phyloP scores from a whole-genome alignment of 2,113 vertebrate species.

The Corythoichthys haematopterus region DNA sequence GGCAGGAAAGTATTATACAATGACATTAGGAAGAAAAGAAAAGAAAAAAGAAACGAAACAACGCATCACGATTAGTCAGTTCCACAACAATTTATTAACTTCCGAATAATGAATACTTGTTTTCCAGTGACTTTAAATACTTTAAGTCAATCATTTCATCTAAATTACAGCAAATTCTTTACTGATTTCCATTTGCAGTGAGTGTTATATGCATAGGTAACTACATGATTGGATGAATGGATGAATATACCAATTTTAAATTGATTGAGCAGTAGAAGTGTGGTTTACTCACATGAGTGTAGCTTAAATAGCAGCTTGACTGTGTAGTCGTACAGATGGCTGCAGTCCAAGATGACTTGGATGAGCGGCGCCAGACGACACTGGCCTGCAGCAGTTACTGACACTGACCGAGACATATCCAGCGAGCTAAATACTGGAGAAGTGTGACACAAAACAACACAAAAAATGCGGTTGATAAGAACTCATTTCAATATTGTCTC shows the following conservation, averaged over 20 bases:
- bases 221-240: not conserved
- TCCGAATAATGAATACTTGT: not conserved
- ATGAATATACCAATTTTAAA: not conserved
- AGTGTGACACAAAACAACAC: not conserved
- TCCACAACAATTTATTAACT: too few species aligned
- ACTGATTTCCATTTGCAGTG: not conserved
- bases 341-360: constrained; percentile 93
- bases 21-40: too few species aligned
- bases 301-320: constrained; percentile 98
- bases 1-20: too few species aligned
- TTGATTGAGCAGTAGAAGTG: constrained; percentile 1
- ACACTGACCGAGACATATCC: constrained; percentile 96
- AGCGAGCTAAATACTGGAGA: constrained; percentile 89
- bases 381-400: constrained; percentile 88
- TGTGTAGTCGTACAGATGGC: constrained; percentile 95
- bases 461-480: not conserved
- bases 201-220: not conserved
- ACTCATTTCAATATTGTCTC: not conserved
- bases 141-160: not conserved
- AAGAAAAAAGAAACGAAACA: too few species aligned
- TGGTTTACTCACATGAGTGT: constrained; percentile 88
- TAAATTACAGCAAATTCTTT: not conserved
- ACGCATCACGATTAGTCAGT: too few species aligned
- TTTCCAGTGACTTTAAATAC: not conserved
- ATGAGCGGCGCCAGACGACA: constrained; percentile 96